These are phyloP conservation scores for Neogobius melanostomus DNA, from an alignment of 2,113 vertebrate species.

Conservation along the genomic window DNA sequence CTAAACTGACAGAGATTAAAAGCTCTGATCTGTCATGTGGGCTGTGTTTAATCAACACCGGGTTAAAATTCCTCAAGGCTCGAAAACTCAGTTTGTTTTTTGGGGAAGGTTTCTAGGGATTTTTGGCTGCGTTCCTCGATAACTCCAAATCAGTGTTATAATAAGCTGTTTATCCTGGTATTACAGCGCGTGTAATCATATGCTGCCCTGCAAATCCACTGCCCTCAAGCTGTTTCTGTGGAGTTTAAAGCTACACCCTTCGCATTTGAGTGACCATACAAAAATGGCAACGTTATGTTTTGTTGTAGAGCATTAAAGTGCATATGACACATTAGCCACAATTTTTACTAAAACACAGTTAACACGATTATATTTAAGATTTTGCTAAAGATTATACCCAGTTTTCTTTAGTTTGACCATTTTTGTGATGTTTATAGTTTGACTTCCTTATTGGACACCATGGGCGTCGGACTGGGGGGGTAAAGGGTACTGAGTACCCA, in stretches of 20 bases:
- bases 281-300: slow-evolving; percentile 1
- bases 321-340: too few relatives aligned
- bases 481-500: too few relatives aligned
- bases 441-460: too few relatives aligned
- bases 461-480: too few relatives aligned
- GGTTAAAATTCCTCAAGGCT: slow-evolving; percentile 11
- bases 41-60: not conserved
- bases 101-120: slow-evolving; percentile 30
- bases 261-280: slow-evolving; percentile 5
- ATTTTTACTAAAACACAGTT: too few relatives aligned
- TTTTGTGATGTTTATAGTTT: too few relatives aligned
- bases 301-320: too few relatives aligned
- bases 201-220: slow-evolving; percentile 42
- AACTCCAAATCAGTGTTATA: slow-evolving; percentile 54
- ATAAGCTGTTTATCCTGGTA: slow-evolving; percentile 56
- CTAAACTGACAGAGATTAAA: not conserved
- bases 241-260: slow-evolving; percentile 40
- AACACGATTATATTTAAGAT: too few relatives aligned
- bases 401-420: too few relatives aligned
- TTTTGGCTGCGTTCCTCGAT: slow-evolving; percentile 28
- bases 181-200: slow-evolving; percentile 60
- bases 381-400: too few relatives aligned
- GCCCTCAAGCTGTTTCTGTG: slow-evolving; percentile 49
- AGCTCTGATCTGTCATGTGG: not conserved
- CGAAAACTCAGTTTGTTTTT: slow-evolving; percentile 13